Evolutionary conservation across 2,113 vertebrate genomes (phyloP).

Genomic region (Oreochromis niloticus): DNA sequence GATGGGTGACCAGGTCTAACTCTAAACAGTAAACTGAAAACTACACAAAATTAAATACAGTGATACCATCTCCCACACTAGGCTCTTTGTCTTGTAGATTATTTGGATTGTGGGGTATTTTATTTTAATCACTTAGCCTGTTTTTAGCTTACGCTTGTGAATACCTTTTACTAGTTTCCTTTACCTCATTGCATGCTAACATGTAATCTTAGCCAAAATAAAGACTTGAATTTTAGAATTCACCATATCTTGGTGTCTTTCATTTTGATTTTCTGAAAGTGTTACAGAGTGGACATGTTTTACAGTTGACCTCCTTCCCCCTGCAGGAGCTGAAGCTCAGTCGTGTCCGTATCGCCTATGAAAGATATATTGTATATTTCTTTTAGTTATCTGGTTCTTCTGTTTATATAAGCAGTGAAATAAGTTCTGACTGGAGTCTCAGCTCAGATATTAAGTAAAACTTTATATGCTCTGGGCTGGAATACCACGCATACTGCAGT

Average conservation of each 20-base stretch:
- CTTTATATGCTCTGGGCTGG: neutral
- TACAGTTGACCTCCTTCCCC: neutral
- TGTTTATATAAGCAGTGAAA: neutral
- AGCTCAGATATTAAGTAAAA: neutral
- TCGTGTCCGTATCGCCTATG: neutral
- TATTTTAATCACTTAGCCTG: neutral
- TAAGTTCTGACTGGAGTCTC: neutral
- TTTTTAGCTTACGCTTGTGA: neutral
- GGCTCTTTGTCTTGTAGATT: neutral
- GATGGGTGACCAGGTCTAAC: neutral
- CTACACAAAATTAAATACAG: neutral
- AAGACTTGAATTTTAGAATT: neutral
- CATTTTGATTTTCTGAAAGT: neutral
- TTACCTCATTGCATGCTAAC: neutral
- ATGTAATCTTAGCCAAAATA: neutral
- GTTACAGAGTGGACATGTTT: neutral
- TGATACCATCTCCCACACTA: neutral
- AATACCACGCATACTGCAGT: neutral
- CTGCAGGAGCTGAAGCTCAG: neutral
- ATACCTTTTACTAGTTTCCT: neutral
- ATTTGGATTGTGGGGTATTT: neutral
- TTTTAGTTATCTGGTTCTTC: neutral
- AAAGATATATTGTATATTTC: neutral
- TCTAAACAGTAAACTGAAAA: neutral
- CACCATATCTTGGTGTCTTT: neutral